Evolutionary conservation across 2,888 invertebrate genomes (phyloP), one percentile per base, ranked within the genome.

Genomic region (Drosophila pullipes): DNA sequence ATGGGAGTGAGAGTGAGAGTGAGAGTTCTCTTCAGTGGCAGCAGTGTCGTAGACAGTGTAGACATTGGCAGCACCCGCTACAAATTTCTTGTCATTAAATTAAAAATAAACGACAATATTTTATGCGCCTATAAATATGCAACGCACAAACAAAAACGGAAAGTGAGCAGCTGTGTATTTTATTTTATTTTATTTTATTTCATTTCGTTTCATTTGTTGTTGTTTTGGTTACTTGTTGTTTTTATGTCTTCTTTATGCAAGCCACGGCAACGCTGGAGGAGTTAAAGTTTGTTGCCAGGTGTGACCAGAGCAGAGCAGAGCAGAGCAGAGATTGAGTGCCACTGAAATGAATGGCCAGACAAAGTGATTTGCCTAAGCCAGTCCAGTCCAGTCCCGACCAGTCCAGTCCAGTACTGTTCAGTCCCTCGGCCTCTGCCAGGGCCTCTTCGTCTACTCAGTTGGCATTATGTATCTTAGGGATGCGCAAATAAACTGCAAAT

Each of bases 101-200:
- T 90, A 90, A 88, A 90, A 90, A 90, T 90, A 86, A 86, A 87
- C 91, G 89, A 89, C 87, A 88, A 88, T 88, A 88, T 90, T 88
- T 90, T 90, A 88, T 90, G 87, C 87, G 84, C 87, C 87, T 89
- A 88, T 88, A 88, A 88, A 88, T 88, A 90, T 88, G 91, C 91
- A 88, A 76, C 72, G 69, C 64, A 74, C 71, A 63, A 69, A 60
- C 52, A 30, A 30, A 6, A 69, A 65, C 65, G 76, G 81, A 84
- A 86, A 76, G 74, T 61, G 82, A 84, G 76, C 85, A 86, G 86
- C 82, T 86, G 85, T 74, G 57, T 30, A 55, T 37, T 35, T 54
- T 81, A 81, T 81, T 81, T 82, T 39, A 37, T 37, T 35, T 35
- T 81, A 81, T 81, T 84, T 84, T 2, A 47, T 47, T 47, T 16